Evolutionary conservation across 2,888 invertebrate genomes (phyloP).

Genomic region (Noctua fimbriata): DNA sequence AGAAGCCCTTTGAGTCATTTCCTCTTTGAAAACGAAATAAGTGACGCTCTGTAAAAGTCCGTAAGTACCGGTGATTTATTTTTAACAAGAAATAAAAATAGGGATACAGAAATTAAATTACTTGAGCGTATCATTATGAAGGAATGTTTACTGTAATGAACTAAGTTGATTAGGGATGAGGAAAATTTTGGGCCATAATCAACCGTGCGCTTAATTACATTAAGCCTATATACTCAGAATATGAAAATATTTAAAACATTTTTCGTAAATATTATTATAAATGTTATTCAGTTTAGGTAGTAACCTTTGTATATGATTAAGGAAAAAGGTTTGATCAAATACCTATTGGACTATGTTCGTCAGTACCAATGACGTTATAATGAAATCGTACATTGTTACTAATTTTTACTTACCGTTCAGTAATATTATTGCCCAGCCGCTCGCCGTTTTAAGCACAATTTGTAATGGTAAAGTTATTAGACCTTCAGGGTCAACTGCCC

Average conservation of each 20-base stretch:
- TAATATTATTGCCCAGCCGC: neutral
- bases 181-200: neutral
- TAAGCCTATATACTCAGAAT: neutral
- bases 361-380: neutral
- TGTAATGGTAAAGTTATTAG: neutral
- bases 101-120: slow-evolving; percentile 8
- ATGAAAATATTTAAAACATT: neutral
- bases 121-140: neutral
- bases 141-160: neutral
- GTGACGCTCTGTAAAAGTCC: neutral
- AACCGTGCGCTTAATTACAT: neutral
- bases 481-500: neutral
- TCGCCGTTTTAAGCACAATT: neutral
- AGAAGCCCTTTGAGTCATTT: slow-evolving; percentile 36
- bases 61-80: neutral
- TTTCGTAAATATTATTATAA: neutral
- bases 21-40: slow-evolving; percentile 30
- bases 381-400: neutral
- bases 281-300: neutral
- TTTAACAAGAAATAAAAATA: neutral
- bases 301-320: slow-evolving; percentile 2
- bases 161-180: neutral
- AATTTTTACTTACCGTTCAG: neutral
- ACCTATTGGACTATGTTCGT: neutral
- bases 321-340: slow-evolving; percentile 19